These are phyloP conservation scores for Esox masquinongy DNA, from an alignment of 2,797 vertebrate genomes.

Conservation along the genomic window DNA sequence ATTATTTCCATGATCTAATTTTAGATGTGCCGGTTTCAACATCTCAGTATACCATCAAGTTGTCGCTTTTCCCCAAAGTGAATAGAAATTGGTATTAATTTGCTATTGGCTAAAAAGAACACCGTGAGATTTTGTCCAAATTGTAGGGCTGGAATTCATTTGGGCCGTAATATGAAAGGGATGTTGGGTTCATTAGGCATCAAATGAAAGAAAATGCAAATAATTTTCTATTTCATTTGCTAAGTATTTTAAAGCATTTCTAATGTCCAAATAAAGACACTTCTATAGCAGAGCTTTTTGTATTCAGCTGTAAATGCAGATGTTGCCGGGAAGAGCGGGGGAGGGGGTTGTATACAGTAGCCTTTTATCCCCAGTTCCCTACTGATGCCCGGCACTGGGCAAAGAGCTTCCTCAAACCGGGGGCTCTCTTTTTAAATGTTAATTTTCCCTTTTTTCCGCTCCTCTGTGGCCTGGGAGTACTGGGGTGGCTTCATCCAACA, in stretches of 20 bases:
- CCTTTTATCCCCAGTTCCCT: neutral
- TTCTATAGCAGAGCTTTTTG: neutral
- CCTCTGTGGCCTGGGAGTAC: neutral
- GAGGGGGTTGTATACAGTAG: neutral
- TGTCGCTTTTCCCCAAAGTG: no score
- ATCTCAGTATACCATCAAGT: no score
- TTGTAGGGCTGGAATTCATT: neutral
- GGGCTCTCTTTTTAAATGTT: slow-evolving; percentile 56
- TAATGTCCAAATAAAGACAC: neutral
- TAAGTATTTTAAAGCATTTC: neutral
- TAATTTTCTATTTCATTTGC: neutral
- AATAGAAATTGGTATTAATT: no score
- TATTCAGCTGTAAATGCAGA: neutral
- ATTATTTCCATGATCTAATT: no score
- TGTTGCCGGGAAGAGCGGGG: neutral
- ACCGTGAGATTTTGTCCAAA: no score
- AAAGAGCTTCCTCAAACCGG: slow-evolving; percentile 37
- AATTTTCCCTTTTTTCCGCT: slow-evolving; percentile 23
- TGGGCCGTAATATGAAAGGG: neutral
- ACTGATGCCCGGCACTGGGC: slow-evolving; percentile 31
- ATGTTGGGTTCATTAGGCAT: neutral
- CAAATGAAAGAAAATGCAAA: neutral
- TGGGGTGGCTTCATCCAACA: slow-evolving; percentile 33
- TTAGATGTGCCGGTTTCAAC: no score
- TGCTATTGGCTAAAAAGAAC: no score